phyloP scores from a whole-genome alignment of 92 coral and sea anemone genomes.

The Epizoanthus ramosus region DNA sequence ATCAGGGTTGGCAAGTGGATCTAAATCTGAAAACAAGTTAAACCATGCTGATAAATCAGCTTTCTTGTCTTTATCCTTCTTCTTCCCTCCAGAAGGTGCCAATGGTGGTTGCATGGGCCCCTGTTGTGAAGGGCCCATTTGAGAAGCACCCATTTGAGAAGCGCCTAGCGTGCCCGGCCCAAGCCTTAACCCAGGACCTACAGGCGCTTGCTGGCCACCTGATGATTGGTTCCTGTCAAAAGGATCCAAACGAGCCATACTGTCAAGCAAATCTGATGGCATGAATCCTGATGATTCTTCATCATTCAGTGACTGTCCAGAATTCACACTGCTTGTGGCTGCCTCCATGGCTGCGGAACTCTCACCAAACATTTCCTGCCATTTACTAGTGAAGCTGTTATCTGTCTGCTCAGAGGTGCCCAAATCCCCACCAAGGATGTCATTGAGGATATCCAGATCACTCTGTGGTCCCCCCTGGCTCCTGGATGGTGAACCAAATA shows the following conservation, averaged over 20 bases:
- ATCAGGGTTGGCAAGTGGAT: conserved; percentile 97
- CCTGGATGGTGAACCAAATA: conserved; percentile 85
- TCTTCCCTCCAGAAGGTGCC: conserved; percentile 22
- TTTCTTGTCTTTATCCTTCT: conserved; percentile 58
- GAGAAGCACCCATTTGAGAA: conserved; percentile 10
- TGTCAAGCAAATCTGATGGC: conserved; percentile 97
- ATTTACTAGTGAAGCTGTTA: conserved; percentile 89
- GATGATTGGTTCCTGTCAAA: conserved; percentile 46
- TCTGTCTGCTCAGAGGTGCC: conserved; percentile 54
- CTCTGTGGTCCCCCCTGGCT: conserved; percentile 51
- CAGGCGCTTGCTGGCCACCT: neutral
- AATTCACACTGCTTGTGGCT: conserved; percentile 28
- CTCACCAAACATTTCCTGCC: conserved; percentile 96
- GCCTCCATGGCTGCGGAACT: conserved; percentile 45
- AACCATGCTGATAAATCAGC: conserved; percentile 96
- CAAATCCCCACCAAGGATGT: conserved; percentile 66
- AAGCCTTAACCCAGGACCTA: conserved; percentile 17
- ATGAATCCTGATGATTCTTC: conserved; percentile 65
- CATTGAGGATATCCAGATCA: conserved; percentile 76
- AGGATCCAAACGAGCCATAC: conserved; percentile 84
- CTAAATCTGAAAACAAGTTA: conserved; percentile 93
- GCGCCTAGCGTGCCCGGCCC: conserved; percentile 18
- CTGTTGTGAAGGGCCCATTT: neutral
- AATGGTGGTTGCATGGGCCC: conserved; percentile 26
- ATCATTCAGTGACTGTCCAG: conserved; percentile 58